Conservation (phyloP, 2,113 vertebrate genomes). For the Eupsittula cactorum region DNA sequence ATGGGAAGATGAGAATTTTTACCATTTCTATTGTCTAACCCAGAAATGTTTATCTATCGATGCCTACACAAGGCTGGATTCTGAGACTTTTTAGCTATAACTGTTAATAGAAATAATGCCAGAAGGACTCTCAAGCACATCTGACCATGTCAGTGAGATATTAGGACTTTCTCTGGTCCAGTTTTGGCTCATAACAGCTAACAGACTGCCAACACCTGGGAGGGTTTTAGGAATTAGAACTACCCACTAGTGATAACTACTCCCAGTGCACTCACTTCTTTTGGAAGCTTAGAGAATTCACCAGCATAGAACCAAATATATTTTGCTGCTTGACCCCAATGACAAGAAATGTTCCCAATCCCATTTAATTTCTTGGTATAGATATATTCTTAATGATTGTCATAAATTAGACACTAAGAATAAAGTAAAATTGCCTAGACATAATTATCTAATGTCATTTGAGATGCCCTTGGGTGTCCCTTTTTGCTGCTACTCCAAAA, state of each 20-base stretch:
- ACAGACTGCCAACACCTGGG: not conserved
- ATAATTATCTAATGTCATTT: not conserved
- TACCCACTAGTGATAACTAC: not conserved
- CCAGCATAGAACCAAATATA: not conserved
- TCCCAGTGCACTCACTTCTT: not conserved
- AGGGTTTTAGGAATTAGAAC: not conserved
- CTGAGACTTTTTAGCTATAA: not conserved
- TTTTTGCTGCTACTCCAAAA: not conserved
- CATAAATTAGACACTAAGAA: slow-evolving; percentile 41
- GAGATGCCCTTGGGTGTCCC: not conserved
- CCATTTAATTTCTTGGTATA: slow-evolving; percentile 19
- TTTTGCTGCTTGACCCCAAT: not conserved
- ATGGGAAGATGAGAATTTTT: slow-evolving; percentile 18
- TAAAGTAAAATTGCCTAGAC: slow-evolving; percentile 22
- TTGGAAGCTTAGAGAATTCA: not conserved
- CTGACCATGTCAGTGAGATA: not conserved
- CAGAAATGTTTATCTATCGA: not conserved
- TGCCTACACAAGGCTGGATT: not conserved
- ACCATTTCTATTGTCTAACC: not conserved
- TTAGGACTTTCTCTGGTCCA: not conserved
- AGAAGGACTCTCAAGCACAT: not conserved
- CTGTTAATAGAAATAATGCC: not conserved
- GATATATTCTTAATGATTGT: slow-evolving; percentile 32
- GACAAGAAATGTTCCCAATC: not conserved
- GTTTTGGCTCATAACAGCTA: not conserved